These are phyloP conservation scores for Actinia equina DNA, from an alignment of 64 coral and sea anemone species.

Conservation along the genomic window DNA sequence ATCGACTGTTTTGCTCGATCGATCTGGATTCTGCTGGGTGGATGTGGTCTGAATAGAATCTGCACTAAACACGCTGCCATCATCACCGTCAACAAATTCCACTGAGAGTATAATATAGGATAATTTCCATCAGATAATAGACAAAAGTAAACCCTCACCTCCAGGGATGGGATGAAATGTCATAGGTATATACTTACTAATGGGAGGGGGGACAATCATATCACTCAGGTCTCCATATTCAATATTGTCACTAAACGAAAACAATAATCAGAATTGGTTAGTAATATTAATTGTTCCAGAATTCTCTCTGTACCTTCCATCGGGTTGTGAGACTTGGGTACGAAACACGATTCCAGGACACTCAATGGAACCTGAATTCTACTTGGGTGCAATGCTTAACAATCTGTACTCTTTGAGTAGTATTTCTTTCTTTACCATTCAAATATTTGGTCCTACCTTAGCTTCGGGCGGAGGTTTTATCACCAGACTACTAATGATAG, in stretches of 20 bases:
- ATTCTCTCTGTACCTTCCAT: neutral
- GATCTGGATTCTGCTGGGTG: neutral
- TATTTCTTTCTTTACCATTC: neutral
- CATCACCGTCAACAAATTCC: constrained; percentile 13
- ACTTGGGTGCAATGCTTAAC: neutral
- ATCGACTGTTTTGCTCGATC: constrained; percentile 53
- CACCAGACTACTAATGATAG: constrained; percentile 84
- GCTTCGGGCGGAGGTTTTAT: constrained; percentile 80
- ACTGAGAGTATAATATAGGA: neutral
- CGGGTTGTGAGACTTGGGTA: neutral
- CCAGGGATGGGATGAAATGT: neutral
- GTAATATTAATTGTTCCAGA: neutral
- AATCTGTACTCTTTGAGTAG: neutral
- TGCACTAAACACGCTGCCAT: constrained; percentile 8
- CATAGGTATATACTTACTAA: constrained; percentile 48
- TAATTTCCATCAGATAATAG: neutral
- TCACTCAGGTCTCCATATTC: constrained; percentile 72
- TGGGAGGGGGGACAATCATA: constrained; percentile 81
- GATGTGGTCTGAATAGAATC: neutral
- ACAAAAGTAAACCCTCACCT: neutral
- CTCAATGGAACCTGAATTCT: neutral
- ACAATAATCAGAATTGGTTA: neutral
- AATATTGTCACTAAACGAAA: constrained; percentile 71
- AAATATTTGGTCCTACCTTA: constrained; percentile 49
- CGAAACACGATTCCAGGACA: too few relatives aligned